Conservation (phyloP, 1,140 invertebrate species). For the Bactericera cockerelli region DNA sequence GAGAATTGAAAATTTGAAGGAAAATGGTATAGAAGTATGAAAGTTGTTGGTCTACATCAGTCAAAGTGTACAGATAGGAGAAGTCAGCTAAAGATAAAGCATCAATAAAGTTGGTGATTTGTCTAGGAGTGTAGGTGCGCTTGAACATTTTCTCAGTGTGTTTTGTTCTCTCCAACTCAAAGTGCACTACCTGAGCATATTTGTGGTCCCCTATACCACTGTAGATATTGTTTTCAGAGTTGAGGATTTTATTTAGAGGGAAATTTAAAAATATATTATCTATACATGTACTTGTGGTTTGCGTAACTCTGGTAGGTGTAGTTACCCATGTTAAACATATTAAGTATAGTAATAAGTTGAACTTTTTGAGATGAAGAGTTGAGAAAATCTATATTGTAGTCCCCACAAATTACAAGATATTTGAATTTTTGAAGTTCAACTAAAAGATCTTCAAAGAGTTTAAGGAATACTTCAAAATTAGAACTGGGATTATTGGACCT, state of each 20-base stretch:
- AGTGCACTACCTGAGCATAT: not conserved
- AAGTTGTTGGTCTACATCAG: not conserved
- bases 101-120: not conserved
- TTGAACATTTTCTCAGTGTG: not conserved
- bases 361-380: not conserved
- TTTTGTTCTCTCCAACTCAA: not conserved
- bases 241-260: not conserved
- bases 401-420: too few relatives aligned
- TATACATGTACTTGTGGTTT: not conserved
- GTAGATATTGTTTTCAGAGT: not conserved
- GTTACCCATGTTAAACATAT: not conserved
- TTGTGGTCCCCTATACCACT: constrained; percentile 2
- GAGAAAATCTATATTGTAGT: too few relatives aligned
- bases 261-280: not conserved
- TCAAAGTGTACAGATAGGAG: not conserved
- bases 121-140: not conserved
- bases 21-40: not conserved
- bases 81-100: not conserved
- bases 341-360: not conserved
- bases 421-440: too few relatives aligned
- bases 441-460: too few relatives aligned
- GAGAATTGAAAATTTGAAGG: not conserved
- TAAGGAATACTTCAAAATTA: too few relatives aligned
- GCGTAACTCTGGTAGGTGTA: not conserved
- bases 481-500: too few relatives aligned